A percentile compares a stretch with the other conserved stretches of the same genome.
These are phyloP conservation scores for Albula glossodonta DNA, from an alignment of 2,113 vertebrate species.

Conservation along the genomic window DNA sequence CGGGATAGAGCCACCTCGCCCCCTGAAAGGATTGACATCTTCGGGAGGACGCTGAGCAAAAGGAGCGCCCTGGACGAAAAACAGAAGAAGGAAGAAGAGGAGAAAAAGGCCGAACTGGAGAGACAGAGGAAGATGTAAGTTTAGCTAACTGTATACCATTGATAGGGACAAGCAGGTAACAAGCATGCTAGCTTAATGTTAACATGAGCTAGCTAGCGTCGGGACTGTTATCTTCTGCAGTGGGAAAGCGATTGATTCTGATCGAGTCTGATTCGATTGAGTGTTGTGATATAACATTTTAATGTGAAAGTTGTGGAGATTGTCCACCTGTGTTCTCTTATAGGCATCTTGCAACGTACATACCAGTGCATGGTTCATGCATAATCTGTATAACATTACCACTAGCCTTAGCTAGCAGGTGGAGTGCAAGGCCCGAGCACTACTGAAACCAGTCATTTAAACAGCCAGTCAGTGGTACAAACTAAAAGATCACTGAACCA, in stretches of 20 bases:
- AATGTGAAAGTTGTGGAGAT: too few relatives aligned
- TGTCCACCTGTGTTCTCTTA: too few relatives aligned
- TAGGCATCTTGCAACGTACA: background rate
- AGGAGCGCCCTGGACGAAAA: constrained; percentile 93
- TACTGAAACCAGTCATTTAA: background rate
- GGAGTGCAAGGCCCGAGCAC: background rate
- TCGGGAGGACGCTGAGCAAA: constrained; percentile 93
- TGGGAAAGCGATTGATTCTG: too few relatives aligned
- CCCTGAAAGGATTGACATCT: constrained; percentile 93
- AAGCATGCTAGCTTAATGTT: too few relatives aligned
- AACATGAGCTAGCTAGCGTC: too few relatives aligned
- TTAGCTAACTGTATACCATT: background rate
- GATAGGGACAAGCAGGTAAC: too few relatives aligned
- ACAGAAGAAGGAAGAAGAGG: constrained; percentile 95
- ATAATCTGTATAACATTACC: background rate
- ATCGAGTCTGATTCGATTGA: too few relatives aligned
- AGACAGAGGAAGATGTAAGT: constrained; percentile 93
- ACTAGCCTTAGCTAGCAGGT: background rate
- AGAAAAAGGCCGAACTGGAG: constrained; percentile 91
- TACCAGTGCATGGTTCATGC: background rate
- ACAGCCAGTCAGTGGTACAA: background rate
- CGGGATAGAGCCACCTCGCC: constrained; percentile 78
- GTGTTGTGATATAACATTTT: too few relatives aligned
- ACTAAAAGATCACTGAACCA: background rate
- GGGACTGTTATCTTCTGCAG: too few relatives aligned